A percentile compares a stretch with the other conserved stretches of the same genome.
Conservation (phyloP, 2,113 vertebrate genomes). For the Zosterops lateralis region DNA sequence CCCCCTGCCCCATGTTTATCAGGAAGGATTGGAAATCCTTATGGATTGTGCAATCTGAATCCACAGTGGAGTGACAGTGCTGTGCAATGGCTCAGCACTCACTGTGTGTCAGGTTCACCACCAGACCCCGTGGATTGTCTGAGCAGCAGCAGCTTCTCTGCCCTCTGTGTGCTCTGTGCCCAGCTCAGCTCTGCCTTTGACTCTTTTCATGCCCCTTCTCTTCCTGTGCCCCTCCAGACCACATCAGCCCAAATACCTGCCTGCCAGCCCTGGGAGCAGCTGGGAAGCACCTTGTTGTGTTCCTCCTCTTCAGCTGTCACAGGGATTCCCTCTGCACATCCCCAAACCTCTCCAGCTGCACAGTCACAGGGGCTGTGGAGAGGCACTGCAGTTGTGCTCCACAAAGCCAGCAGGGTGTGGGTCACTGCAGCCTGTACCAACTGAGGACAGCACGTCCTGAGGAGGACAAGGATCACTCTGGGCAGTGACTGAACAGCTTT, state of each 20-base stretch:
- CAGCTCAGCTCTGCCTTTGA: background rate
- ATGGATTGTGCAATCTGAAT: background rate
- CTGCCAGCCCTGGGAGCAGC: background rate
- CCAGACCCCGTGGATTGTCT: fast-evolving
- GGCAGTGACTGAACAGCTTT: background rate
- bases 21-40: background rate
- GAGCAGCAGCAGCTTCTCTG: background rate
- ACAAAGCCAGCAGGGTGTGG: fast-evolving
- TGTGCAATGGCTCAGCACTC: background rate
- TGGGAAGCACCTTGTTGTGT: background rate
- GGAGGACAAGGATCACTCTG: background rate
- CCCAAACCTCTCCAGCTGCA: background rate
- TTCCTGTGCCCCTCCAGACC: background rate
- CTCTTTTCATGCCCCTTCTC: background rate
- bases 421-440: background rate
- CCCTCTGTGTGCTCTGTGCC: background rate
- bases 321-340: background rate
- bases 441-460: fast-evolving
- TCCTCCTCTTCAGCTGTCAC: background rate
- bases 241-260: background rate
- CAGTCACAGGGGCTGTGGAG: fast-evolving
- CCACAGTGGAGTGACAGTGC: fast-evolving
- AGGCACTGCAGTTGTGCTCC: fast-evolving
- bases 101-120: background rate
- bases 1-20: background rate